Percentiles rank a stretch among this genome's conserved stretches.
Conservation (phyloP, 1,140 invertebrate genomes). For the Hyles euphorbiae region DNA sequence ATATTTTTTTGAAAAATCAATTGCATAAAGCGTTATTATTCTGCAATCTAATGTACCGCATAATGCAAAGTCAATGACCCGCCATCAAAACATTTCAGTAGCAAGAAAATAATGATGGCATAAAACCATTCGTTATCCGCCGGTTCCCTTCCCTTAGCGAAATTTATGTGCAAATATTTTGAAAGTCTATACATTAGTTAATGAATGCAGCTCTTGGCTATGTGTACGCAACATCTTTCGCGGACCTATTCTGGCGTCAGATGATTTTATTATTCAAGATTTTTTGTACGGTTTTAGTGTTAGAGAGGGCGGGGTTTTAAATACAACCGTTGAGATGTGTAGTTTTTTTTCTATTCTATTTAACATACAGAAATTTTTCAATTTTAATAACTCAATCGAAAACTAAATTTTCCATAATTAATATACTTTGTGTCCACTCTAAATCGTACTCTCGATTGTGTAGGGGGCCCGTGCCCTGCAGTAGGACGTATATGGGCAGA, state of each 20-base stretch:
- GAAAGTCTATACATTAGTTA: slow-evolving; percentile 66
- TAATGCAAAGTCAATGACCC: slow-evolving; percentile 3
- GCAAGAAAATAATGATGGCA: slow-evolving; percentile 26
- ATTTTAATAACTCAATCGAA: too few species aligned
- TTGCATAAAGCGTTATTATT: too few species aligned
- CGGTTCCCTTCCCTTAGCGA: slow-evolving; percentile 30
- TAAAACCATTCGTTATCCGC: slow-evolving; percentile 26
- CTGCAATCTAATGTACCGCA: too few species aligned
- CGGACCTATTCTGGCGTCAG: slow-evolving; percentile 37
- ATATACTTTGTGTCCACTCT: too few species aligned
- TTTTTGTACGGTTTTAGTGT: background rate
- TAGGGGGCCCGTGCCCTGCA: too few species aligned
- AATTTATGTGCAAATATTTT: slow-evolving; percentile 68
- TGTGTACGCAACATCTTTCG: slow-evolving; percentile 44
- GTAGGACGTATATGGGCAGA: too few species aligned
- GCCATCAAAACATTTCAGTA: slow-evolving; percentile 8
- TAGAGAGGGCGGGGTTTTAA: background rate
- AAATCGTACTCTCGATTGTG: too few species aligned
- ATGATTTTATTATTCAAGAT: slow-evolving; percentile 4
- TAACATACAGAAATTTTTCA: too few species aligned
- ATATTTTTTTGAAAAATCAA: too few species aligned
- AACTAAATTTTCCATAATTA: too few species aligned
- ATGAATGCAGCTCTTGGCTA: slow-evolving; percentile 59
- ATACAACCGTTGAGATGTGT: too few species aligned
- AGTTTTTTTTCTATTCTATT: too few species aligned